Evolutionary conservation across 2,797 vertebrate species (phyloP).

Genomic region (Hozukius guyotensis): DNA sequence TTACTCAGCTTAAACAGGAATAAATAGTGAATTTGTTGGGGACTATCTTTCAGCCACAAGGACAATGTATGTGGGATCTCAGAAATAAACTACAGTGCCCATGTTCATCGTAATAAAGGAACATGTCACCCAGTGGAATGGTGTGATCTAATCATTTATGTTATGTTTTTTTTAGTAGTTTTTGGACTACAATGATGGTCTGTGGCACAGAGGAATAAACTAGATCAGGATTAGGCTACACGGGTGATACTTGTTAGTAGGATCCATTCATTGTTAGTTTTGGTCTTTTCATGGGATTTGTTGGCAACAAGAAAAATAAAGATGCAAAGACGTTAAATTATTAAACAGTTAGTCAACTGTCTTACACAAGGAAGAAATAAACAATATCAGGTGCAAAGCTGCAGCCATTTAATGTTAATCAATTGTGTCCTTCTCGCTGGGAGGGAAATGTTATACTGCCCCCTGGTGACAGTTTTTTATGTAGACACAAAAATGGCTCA

Average conservation of each 20-base stretch:
- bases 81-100: too few species aligned
- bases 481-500: not conserved
- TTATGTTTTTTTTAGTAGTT: not conserved
- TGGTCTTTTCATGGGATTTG: not conserved
- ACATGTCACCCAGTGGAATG: not conserved
- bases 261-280: not conserved
- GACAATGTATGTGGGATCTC: too few species aligned
- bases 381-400: not conserved
- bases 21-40: not conserved
- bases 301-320: not conserved
- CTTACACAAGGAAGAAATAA: not conserved
- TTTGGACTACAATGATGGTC: not conserved
- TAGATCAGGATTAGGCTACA: not conserved
- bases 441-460: conserved; percentile 10
- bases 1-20: not conserved
- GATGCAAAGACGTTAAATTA: not conserved
- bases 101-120: not conserved
- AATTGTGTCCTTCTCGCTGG: not conserved
- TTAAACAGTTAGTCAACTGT: not conserved
- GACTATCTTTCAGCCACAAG: too few species aligned
- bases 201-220: not conserved
- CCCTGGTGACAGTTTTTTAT: conserved; percentile 11
- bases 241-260: not conserved
- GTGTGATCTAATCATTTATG: not conserved
- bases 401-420: not conserved